Evolutionary conservation across 2,797 vertebrate genomes (phyloP).

Genomic region (Potorous gilbertii): DNA sequence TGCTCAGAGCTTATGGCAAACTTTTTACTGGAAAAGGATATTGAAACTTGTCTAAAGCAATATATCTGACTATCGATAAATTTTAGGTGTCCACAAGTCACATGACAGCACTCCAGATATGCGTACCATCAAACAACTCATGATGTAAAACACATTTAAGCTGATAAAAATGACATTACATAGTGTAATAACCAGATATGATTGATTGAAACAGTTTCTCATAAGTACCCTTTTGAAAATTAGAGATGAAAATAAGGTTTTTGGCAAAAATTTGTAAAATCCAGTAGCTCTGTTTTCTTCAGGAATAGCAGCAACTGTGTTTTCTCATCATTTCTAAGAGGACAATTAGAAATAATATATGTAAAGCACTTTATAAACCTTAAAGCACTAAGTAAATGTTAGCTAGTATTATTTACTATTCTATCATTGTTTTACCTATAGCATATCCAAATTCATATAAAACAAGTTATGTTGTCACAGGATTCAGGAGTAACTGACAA

Average conservation of each 20-base stretch:
- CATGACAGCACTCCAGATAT: not conserved
- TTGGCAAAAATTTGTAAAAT: not conserved
- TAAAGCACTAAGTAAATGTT: not conserved
- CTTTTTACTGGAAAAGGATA: not conserved
- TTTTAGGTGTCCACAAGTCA: not conserved
- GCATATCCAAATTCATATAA: not conserved
- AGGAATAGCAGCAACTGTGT: no score
- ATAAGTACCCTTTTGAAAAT: not conserved
- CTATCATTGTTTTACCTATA: not conserved
- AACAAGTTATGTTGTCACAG: not conserved
- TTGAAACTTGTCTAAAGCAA: conserved; percentile 35
- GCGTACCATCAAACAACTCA: not conserved
- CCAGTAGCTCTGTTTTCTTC: no score
- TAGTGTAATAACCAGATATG: not conserved
- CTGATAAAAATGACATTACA: not conserved
- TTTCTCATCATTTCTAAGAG: not conserved
- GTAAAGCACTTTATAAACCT: not conserved
- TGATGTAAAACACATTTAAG: not conserved
- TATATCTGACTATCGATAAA: conserved; percentile 5
- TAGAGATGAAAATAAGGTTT: not conserved
- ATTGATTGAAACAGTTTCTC: not conserved
- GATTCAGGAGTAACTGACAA: not conserved
- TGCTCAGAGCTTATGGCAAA: not conserved
- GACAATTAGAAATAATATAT: not conserved
- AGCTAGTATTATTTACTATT: not conserved